Evolutionary conservation across 2,113 vertebrate genomes (phyloP).

Genomic region (Rhinogobius similis): DNA sequence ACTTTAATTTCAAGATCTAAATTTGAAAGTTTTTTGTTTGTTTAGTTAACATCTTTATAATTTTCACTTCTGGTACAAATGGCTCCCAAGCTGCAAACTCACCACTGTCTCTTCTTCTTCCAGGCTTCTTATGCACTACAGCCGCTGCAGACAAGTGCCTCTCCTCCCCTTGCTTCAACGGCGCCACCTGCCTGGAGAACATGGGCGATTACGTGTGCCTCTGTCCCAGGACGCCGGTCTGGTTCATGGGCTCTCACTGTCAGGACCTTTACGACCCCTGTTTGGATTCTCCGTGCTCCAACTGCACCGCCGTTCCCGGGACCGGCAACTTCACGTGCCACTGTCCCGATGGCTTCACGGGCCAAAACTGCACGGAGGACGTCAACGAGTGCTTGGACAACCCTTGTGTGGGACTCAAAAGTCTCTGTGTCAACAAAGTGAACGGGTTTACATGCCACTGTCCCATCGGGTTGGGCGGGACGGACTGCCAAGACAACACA

Average conservation of each 20-base stretch:
- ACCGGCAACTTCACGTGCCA: constrained; percentile 70
- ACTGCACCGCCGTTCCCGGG: constrained; percentile 67
- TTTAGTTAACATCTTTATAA: no score
- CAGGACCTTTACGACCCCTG: constrained; percentile 80
- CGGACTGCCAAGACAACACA: constrained; percentile 64
- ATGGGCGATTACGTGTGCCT: constrained; percentile 76
- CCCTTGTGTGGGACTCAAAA: constrained; percentile 73
- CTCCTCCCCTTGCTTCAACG: constrained; percentile 82
- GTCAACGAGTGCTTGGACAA: constrained; percentile 73
- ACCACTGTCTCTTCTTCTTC: not conserved
- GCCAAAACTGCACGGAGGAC: constrained; percentile 62
- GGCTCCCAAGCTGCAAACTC: not conserved
- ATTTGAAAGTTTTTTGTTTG: no score
- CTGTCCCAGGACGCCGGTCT: constrained; percentile 70
- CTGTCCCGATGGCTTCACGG: constrained; percentile 72
- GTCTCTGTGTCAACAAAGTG: constrained; percentile 66
- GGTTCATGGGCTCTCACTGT: constrained; percentile 78
- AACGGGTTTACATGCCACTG: constrained; percentile 78
- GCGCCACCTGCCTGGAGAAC: constrained; percentile 77
- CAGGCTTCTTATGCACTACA: constrained; percentile 75
- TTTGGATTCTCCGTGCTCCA: constrained; percentile 46
- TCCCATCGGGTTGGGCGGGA: constrained; percentile 65
- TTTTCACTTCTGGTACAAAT: no score
- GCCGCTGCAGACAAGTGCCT: constrained; percentile 73
- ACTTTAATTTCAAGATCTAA: no score